A percentile compares a stretch with the other conserved stretches of the same genome.
Conservation (phyloP, 2,888 invertebrate species). For the Byasa hedistus region DNA sequence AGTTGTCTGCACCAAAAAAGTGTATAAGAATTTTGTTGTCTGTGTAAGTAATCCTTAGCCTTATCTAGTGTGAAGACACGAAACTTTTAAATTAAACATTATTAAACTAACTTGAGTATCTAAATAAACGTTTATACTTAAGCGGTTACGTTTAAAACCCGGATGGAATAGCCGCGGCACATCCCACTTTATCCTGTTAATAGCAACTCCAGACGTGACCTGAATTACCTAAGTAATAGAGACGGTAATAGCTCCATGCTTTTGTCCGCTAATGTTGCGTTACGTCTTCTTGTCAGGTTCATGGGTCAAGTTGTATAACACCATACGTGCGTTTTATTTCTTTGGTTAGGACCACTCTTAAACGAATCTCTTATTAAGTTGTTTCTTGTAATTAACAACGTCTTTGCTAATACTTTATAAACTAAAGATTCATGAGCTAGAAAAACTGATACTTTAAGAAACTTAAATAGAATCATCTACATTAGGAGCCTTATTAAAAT, state of each 20-base stretch:
- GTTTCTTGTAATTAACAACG: too few species aligned
- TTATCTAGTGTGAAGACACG: too few species aligned
- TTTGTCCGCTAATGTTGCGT: constrained; percentile 14
- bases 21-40: too few species aligned
- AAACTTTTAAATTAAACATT: too few species aligned
- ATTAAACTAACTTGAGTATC: too few species aligned
- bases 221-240: constrained; percentile 12
- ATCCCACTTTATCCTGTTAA: constrained; percentile 14
- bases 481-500: too few species aligned
- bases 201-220: constrained; percentile 11
- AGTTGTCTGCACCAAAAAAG: too few species aligned
- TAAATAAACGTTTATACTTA: background rate
- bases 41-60: too few species aligned
- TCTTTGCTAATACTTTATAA: too few species aligned
- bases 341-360: background rate
- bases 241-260: constrained; percentile 4
- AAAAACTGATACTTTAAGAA: too few species aligned
- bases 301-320: constrained; percentile 39
- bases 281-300: constrained; percentile 31
- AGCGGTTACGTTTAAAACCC: constrained; percentile 9
- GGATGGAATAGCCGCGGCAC: constrained; percentile 3
- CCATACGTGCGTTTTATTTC: constrained; percentile 5
- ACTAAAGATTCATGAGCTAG: too few species aligned
- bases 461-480: too few species aligned
- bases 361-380: background rate